phyloP scores from a whole-genome alignment of 2,888 invertebrate species.

The Scaptomyza caliginosa region DNA sequence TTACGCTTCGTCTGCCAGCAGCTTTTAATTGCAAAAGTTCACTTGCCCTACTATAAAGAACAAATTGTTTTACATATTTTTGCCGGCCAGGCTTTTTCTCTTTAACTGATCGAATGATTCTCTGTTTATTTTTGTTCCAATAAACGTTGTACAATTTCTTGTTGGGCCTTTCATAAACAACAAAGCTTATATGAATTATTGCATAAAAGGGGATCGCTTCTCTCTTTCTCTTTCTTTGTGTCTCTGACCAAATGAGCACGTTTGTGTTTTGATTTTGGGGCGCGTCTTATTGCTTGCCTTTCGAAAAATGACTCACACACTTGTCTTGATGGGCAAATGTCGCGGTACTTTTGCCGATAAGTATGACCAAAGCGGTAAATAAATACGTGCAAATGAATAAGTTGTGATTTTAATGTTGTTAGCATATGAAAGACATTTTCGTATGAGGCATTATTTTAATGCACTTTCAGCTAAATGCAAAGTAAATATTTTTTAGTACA shows the following conservation, averaged over 20 bases:
- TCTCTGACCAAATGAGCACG: slow-evolving; percentile 31
- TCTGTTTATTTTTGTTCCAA: slow-evolving; percentile 62
- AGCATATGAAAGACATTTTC: slow-evolving; percentile 10
- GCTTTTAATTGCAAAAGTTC: slow-evolving; percentile 66
- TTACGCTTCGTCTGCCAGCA: slow-evolving; percentile 41
- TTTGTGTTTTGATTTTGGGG: slow-evolving; percentile 27
- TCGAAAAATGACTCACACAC: slow-evolving; percentile 51
- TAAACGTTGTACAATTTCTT: slow-evolving; percentile 44
- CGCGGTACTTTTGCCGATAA: slow-evolving; percentile 23
- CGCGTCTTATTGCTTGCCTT: slow-evolving; percentile 25
- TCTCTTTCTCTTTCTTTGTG: slow-evolving; percentile 7
- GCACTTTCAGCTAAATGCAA: slow-evolving; percentile 4
- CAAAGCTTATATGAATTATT: slow-evolving; percentile 61
- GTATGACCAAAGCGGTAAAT: slow-evolving; percentile 22
- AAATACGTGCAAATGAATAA: slow-evolving; percentile 1
- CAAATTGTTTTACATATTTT: slow-evolving; percentile 40
- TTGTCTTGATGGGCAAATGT: slow-evolving; percentile 33
- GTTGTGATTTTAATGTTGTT: slow-evolving; percentile 12
- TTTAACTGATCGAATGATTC: slow-evolving; percentile 7
- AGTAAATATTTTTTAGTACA: slow-evolving; percentile 4
- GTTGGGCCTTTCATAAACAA: slow-evolving; percentile 61
- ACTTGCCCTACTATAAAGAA: slow-evolving; percentile 36
- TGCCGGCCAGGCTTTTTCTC: slow-evolving; percentile 37
- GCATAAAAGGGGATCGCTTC: slow-evolving; percentile 30
- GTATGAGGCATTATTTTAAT: slow-evolving; percentile 6